phyloP scores from a whole-genome alignment of 2,888 invertebrate species.

The Drosophila cognata region DNA sequence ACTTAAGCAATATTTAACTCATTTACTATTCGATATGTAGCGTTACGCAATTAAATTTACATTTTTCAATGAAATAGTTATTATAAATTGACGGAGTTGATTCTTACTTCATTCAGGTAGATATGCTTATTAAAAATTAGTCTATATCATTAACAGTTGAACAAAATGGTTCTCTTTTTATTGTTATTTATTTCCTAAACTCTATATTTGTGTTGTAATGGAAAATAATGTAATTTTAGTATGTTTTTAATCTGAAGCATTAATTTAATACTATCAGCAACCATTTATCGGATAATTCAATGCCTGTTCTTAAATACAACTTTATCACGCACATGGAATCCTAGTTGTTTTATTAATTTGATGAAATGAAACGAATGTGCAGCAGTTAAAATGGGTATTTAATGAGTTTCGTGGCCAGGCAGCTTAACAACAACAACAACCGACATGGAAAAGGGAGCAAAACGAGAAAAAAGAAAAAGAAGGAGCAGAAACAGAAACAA shows the following conservation, averaged over 20 bases:
- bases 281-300: background rate
- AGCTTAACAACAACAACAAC: conserved; percentile 29
- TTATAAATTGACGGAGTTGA: background rate
- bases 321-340: conserved; percentile 29
- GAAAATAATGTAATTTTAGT: background rate
- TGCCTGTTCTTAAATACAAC: background rate
- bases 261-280: background rate
- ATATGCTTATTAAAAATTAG: background rate
- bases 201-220: background rate
- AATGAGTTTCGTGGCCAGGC: conserved; percentile 43
- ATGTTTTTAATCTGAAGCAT: background rate
- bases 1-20: background rate
- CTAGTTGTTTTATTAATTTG: conserved; percentile 41
- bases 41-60: background rate
- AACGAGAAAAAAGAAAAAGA: conserved; percentile 5
- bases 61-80: background rate
- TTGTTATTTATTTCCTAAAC: background rate
- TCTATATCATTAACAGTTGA: background rate
- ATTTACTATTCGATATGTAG: background rate
- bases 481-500: conserved; percentile 1
- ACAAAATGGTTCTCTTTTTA: background rate
- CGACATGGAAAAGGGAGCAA: conserved; percentile 11
- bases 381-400: conserved; percentile 62
- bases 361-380: conserved; percentile 45
- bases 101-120: no score